Evolutionary conservation across 1,140 invertebrate species (phyloP), one percentile per base, ranked within the genome.

Genomic region (Bombyx mandarina): DNA sequence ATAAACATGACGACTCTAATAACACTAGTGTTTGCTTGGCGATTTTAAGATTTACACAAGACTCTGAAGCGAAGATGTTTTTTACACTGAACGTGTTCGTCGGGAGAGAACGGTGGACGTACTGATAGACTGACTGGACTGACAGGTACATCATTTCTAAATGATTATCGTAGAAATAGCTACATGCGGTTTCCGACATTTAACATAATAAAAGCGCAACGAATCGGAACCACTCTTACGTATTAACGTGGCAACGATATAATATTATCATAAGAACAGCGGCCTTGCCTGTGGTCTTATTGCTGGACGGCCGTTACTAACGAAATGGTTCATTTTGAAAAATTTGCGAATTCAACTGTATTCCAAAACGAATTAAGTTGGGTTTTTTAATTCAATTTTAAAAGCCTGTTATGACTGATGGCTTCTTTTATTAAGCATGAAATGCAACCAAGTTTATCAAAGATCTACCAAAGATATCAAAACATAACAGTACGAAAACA

Each of bases 161-260:
- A 59, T 42, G n/a, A 43, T 18, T 45, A 52, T 53, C 59, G 61
- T 58, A 54, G 57, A 63, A 63, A 59, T 35, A 35, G 26, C 26
- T 63, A 63, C 61, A 56, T 12, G 45, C 47, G 49, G 46, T 63
- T 62, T 63, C 57, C 54, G 56, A 56, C 57, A 56, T 57, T 60
- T 60, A 59, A 54, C 46, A 51, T 44, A 42, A 57, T 57, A 59
- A 54, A 57, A n/a, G 50, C 50, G 22, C 1, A 51, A 51, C 50
- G 26, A 35, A 35, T 35, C 26, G 26, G 2, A 35, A 35, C 26
- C 26, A 35, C 26, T 5, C 45, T 47, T 10, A 12, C 6, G 8
- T 47, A 10, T 10, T 22, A 35, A 51, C 50, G 50, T 51, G 26
- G 7, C 7, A 35, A 18, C 18, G 42, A 51, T 35, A 46, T 63